These are phyloP conservation scores for Apodemus agrarius DNA, from an alignment of 2,797 vertebrate genomes.

Conservation along the genomic window DNA sequence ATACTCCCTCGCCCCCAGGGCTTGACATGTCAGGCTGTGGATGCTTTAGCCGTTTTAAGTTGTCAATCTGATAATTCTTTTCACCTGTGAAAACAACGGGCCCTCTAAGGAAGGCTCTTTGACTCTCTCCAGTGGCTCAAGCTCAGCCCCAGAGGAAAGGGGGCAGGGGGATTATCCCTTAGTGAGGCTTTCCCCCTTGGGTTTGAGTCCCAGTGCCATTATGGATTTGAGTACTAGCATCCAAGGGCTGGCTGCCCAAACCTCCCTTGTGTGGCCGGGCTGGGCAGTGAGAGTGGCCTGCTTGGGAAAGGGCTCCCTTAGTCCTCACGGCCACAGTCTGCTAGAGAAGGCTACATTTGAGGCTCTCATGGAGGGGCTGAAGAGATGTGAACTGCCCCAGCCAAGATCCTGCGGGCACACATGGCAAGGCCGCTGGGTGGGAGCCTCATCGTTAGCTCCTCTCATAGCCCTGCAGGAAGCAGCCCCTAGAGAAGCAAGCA, in stretches of 20 bases:
- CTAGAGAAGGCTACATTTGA: not conserved
- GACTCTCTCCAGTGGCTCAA: not conserved
- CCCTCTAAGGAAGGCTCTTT: not conserved
- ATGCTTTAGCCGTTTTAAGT: slow-evolving; percentile 34
- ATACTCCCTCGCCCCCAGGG: not conserved
- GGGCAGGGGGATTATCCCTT: not conserved
- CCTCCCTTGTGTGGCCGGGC: not conserved
- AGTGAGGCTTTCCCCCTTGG: not conserved
- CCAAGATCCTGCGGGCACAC: not conserved
- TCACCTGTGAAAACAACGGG: slow-evolving; percentile 82
- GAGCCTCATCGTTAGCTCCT: not conserved
- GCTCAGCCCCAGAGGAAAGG: not conserved
- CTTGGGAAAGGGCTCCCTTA: not conserved
- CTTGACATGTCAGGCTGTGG: slow-evolving; percentile 32
- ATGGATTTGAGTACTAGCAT: slow-evolving; percentile 17
- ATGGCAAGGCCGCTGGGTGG: not conserved
- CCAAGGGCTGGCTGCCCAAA: accelerated
- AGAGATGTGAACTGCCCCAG: not conserved
- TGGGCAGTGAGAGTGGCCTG: not conserved
- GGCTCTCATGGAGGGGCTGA: accelerated
- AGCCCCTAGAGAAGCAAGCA: not conserved
- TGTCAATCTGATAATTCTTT: slow-evolving; percentile 72
- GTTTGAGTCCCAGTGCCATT: not conserved
- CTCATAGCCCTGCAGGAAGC: not conserved
- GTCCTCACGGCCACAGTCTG: not conserved